Evolutionary conservation across 2,113 vertebrate species (phyloP).

Genomic region (Brachyhypopomus gauderio): DNA sequence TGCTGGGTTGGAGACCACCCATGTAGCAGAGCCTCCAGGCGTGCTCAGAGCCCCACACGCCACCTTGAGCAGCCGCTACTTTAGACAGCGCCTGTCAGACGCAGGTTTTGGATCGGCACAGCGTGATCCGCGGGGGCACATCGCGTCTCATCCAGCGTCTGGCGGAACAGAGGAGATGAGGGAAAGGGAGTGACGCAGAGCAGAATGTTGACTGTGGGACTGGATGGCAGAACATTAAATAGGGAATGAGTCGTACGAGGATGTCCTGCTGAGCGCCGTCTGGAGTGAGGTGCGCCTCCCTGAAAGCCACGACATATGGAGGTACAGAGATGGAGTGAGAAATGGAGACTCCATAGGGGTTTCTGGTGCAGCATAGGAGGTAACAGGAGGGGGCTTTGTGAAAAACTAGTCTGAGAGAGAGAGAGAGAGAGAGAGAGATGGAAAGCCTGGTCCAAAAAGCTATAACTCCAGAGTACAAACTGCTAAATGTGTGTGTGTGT

Average conservation of each 20-base stretch:
- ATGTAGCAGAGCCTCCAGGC: too few relatives aligned
- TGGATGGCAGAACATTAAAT: not conserved
- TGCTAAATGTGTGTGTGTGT: not conserved
- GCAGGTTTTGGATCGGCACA: not conserved
- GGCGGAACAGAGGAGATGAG: not conserved
- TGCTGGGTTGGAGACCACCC: too few relatives aligned
- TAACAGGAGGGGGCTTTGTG: not conserved
- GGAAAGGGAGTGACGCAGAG: not conserved
- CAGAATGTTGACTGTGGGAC: constrained; percentile 15
- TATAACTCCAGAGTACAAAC: not conserved
- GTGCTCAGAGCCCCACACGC: not conserved
- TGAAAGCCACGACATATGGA: not conserved
- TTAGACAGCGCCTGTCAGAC: not conserved
- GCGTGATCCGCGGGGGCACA: not conserved
- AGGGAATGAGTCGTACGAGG: constrained; percentile 9
- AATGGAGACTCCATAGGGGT: not conserved
- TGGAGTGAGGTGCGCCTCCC: constrained; percentile 5
- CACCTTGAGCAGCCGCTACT: not conserved
- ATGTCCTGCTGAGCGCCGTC: constrained; percentile 4
- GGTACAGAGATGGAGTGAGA: not conserved
- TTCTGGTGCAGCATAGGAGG: not conserved
- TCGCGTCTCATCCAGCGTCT: not conserved
- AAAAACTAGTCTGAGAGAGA: not conserved
- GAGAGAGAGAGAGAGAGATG: not conserved
- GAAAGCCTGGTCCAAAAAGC: not conserved